These are phyloP conservation scores for Pao palembangensis DNA, from an alignment of 2,113 vertebrate genomes.

Conservation along the genomic window DNA sequence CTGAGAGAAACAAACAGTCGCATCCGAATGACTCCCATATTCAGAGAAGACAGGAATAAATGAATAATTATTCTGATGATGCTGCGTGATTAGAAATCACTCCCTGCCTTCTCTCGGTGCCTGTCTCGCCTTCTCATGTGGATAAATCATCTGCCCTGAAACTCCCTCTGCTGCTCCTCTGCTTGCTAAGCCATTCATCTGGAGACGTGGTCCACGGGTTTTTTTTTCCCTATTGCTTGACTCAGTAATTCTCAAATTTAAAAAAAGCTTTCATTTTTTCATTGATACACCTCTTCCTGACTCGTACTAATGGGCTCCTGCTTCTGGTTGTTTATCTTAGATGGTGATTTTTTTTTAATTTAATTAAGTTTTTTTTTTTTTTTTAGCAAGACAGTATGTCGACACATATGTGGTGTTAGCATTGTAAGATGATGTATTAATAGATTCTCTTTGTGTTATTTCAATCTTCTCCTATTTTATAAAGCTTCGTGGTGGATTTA, in stretches of 20 bases:
- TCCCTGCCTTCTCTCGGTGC: neutral
- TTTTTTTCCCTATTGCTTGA: constrained; percentile 31
- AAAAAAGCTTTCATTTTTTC: constrained; percentile 30
- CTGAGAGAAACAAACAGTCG: too few species aligned
- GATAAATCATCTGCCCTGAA: constrained; percentile 50
- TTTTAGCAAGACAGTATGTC: too few species aligned
- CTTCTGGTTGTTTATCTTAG: constrained; percentile 15
- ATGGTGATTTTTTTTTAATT: too few species aligned
- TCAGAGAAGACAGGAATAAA: too few species aligned
- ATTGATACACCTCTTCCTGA: constrained; percentile 24
- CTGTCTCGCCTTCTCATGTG: constrained; percentile 32
- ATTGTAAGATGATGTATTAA: too few species aligned
- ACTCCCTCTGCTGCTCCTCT: constrained; percentile 39
- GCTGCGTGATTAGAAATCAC: constrained; percentile 27
- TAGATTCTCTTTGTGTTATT: too few species aligned
- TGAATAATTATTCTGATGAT: constrained; percentile 34
- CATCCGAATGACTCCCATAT: too few species aligned
- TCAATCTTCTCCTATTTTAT: too few species aligned
- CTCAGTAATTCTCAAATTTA: constrained; percentile 42
- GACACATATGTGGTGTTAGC: too few species aligned
- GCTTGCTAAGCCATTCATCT: constrained; percentile 58
- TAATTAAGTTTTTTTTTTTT: too few species aligned
- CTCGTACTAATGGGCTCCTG: constrained; percentile 50
- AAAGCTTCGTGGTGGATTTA: too few species aligned
- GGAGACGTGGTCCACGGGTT: constrained; percentile 35